phyloP scores from a whole-genome alignment of 2,113 vertebrate genomes.

The Poeciliopsis occidentalis region DNA sequence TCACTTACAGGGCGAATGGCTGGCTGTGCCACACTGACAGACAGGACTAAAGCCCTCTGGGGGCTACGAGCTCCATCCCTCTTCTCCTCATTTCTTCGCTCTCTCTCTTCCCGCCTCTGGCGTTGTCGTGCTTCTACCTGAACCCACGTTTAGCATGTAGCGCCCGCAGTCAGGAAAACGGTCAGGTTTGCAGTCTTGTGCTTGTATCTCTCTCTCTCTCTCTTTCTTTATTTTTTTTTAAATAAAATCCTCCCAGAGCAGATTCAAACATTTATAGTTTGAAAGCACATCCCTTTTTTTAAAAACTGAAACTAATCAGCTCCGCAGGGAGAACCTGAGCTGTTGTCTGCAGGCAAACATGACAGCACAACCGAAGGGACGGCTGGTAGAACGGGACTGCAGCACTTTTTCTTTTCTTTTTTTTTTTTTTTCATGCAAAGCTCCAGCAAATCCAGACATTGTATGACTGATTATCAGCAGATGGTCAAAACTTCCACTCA shows the following conservation, averaged over 20 bases:
- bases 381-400: background rate
- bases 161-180: constrained; percentile 3
- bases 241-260: background rate
- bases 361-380: background rate
- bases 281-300: constrained; percentile 9
- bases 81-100: background rate
- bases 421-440: constrained; percentile 17
- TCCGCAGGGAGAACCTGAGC: background rate
- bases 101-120: constrained; percentile 34
- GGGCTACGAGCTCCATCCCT: constrained; percentile 43
- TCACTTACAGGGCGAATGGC: constrained; percentile 60
- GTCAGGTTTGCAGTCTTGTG: background rate
- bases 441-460: constrained; percentile 38
- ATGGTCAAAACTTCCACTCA: constrained; percentile 40
- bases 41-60: constrained; percentile 33
- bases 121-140: constrained; percentile 30
- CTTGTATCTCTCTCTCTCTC: constrained; percentile 4
- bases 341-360: constrained; percentile 1
- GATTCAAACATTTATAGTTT: background rate
- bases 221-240: background rate
- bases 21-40: constrained; percentile 60
- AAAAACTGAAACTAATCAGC: constrained; percentile 9
- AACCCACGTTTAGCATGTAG: constrained; percentile 23
- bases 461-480: constrained; percentile 33
- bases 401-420: background rate